Base-by-base conservation (phyloP, 2,113 vertebrate genomes). In the Lampris incognitus region DNA sequence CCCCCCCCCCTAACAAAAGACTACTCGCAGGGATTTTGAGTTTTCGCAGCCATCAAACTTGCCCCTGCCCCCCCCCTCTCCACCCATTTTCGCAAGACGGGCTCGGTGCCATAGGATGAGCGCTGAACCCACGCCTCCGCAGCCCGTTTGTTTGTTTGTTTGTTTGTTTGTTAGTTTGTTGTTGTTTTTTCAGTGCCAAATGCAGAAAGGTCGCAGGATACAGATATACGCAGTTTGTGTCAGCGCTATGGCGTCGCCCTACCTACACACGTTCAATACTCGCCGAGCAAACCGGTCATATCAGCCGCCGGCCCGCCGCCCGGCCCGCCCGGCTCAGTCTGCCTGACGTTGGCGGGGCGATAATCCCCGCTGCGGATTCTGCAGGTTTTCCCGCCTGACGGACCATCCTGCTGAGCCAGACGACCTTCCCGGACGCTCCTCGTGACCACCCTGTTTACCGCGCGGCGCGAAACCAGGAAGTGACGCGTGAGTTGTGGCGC, bases 171-270 rank as follows among this genome's bases (percentile, higher is more conserved):
- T n/a, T 13, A 5, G 10, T 24, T 38, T 3, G 9, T 1, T 10
- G 55, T 83, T 79, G 79, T 39, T 68, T 87, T 83, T 77, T 77
- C 62, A 84, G 85, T 92, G 87, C 88, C 91, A 91, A 91, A 90
- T 41, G 36, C 72, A 62, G 72, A 67, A 72, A 56, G 50, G 55
- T 55, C 40, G 67, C 74, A 57, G 38, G 73, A 78, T 86, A 73
- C 66, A 86, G 65, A 3, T 13, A 79, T 78, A 61, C 73, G 60
- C 66, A 56, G 60, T 66, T 74, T 66, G 68, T 65, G 59, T 56
- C 24, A 24, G 51, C 69, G 66, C 49, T 37, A 67, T 59, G 63
- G 74, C 40, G 1, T 78, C 55, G 42, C 52, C 57, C 66, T 40
- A 2, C 57, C 50, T 48, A 51, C 48, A 72, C 39, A n/a, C 54